Conservation (phyloP, 35 echinoderm and acorn worm genomes). For the Patiria miniata region DNA sequence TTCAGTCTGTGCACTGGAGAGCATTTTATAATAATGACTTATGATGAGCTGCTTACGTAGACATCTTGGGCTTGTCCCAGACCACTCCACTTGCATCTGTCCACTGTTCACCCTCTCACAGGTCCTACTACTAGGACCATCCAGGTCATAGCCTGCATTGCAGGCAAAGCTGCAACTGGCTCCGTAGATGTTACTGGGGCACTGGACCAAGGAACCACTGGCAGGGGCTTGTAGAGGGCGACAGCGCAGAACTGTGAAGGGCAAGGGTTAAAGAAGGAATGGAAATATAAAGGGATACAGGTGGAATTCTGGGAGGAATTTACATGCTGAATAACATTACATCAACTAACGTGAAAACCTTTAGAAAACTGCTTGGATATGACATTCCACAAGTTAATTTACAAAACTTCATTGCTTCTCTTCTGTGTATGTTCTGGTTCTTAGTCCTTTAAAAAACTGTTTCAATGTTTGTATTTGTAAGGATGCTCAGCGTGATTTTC, state of each 20-base stretch:
- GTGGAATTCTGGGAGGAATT: too few species aligned
- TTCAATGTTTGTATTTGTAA: too few species aligned
- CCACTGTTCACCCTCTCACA: conserved; percentile 31
- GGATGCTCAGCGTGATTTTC: too few species aligned
- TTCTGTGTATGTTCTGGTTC: too few species aligned
- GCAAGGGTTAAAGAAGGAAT: too few species aligned
- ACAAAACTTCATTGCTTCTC: too few species aligned
- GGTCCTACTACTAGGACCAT: neutral
- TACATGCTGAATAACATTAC: too few species aligned
- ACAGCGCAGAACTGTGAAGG: conserved; percentile 45
- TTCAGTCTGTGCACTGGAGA: neutral
- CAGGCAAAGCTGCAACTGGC: conserved; percentile 44
- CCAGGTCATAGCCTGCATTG: conserved; percentile 40
- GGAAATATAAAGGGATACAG: too few species aligned
- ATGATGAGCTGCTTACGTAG: neutral
- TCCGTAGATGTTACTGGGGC: conserved; percentile 44
- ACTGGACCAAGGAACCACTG: conserved; percentile 48
- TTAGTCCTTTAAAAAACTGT: too few species aligned
- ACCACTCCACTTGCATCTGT: neutral
- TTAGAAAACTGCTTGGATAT: too few species aligned
- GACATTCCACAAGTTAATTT: too few species aligned
- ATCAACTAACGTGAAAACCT: too few species aligned
- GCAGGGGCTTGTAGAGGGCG: conserved; percentile 33
- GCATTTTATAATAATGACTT: neutral
- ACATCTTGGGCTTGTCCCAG: neutral